Base-by-base conservation (phyloP, 1,140 invertebrate genomes). In the Pseudoatta argentina region DNA sequence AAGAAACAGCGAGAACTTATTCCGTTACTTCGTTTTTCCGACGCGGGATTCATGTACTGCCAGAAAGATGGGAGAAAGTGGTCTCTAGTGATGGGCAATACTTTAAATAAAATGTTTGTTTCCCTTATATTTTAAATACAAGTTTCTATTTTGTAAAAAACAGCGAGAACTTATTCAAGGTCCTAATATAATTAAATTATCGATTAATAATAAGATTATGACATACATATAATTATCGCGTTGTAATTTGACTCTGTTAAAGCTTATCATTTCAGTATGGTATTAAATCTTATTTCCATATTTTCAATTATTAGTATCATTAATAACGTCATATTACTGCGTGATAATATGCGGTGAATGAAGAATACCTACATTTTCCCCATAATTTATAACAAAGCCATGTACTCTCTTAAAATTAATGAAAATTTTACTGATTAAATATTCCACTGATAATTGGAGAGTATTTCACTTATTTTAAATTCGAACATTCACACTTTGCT, bases 101-200 rank as follows among this genome's bases (percentile, higher is more conserved):
- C n/a, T n/a, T n/a, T n/a, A n/a, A n/a, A n/a, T n/a, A n/a, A n/a
- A n/a, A n/a, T n/a, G n/a, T n/a, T n/a, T n/a, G n/a, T n/a, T n/a
- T n/a, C n/a, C n/a, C n/a, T n/a, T n/a, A n/a, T n/a, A n/a, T n/a
- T n/a, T n/a, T n/a, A n/a, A n/a, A n/a, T n/a, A n/a, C n/a, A n/a
- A n/a, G n/a, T n/a, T n/a, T n/a, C n/a, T n/a, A n/a, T n/a, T n/a
- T n/a, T n/a, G n/a, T n/a, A n/a, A n/a, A n/a, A n/a, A n/a, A n/a
- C n/a, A n/a, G n/a, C n/a, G n/a, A n/a, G n/a, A n/a, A n/a, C n/a
- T n/a, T n/a, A n/a, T n/a, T n/a, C n/a, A n/a, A n/a, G n/a, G n/a
- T n/a, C n/a, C n/a, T n/a, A n/a, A n/a, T n/a, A n/a, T n/a, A 66
- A 66, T 66, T 44, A 44, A 67, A 44, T 59, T 59, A 59, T 24